These are phyloP conservation scores for Enteromius radiatus DNA, from an alignment of 2,797 vertebrate genomes.

Conservation along the genomic window DNA sequence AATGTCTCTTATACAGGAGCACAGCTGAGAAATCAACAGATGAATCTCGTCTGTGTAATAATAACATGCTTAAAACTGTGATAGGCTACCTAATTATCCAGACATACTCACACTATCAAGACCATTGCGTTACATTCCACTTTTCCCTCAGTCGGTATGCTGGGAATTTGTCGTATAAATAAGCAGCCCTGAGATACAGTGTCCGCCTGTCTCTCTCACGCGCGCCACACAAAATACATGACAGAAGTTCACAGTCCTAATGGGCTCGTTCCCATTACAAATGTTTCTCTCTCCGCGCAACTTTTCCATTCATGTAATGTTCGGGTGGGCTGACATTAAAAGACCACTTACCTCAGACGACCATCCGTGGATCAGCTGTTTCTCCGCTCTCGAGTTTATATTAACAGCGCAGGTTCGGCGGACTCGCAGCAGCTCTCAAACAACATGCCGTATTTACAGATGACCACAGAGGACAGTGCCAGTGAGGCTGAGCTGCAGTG, in stretches of 20 bases:
- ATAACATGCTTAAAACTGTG: background rate
- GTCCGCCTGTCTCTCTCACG: background rate
- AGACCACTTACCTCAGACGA: slow-evolving; percentile 67
- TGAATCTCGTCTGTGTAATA: background rate
- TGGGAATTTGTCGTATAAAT: background rate
- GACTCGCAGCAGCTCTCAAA: slow-evolving; percentile 4
- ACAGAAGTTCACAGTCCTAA: slow-evolving; percentile 45
- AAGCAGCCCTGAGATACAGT: slow-evolving; percentile 2
- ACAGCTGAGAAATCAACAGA: slow-evolving; percentile 22
- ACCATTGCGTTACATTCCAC: slow-evolving; percentile 4
- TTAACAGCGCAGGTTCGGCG: slow-evolving; percentile 25
- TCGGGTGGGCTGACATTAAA: slow-evolving; percentile 12
- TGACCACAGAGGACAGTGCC: background rate
- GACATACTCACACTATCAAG: background rate
- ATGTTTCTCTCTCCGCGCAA: slow-evolving; percentile 41
- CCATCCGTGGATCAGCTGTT: slow-evolving; percentile 61
- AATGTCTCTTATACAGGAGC: background rate
- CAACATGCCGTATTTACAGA: slow-evolving; percentile 12
- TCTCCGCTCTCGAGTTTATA: slow-evolving; percentile 55
- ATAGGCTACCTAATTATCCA: background rate
- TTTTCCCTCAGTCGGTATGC: slow-evolving; percentile 18
- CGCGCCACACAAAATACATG: slow-evolving; percentile 36
- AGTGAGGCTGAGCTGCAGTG: slow-evolving; percentile 50
- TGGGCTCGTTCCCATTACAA: background rate
- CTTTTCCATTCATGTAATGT: slow-evolving; percentile 57